Conservation (phyloP, 1,140 invertebrate species). For the Eumeta japonica region DNA sequence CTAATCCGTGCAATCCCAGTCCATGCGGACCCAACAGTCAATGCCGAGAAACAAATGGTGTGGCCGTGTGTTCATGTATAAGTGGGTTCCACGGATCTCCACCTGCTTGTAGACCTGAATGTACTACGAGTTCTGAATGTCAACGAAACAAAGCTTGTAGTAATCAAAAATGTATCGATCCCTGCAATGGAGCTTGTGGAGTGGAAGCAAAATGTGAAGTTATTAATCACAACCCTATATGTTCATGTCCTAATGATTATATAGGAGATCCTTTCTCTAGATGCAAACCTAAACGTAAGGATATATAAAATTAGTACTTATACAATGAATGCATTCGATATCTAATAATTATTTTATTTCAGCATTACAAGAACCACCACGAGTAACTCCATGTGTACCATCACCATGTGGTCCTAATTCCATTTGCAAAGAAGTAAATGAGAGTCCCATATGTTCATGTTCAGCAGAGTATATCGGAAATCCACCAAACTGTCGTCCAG, state of each 20-base stretch:
- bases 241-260: conserved; percentile 64
- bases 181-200: conserved; percentile 70
- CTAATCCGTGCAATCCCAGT: conserved; percentile 61
- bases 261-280: conserved; percentile 71
- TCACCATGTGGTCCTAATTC: conserved; percentile 73
- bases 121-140: conserved; percentile 67
- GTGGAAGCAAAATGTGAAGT: conserved; percentile 63
- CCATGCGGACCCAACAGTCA: conserved; percentile 70
- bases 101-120: conserved; percentile 68
- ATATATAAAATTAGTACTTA: conserved; percentile 11
- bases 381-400: conserved; percentile 64
- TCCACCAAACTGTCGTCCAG: conserved; percentile 67
- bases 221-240: conserved; percentile 64
- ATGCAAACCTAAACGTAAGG: conserved; percentile 62
- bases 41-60: conserved; percentile 62
- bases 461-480: conserved; percentile 61
- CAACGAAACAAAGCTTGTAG: conserved; percentile 63
- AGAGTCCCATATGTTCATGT: conserved; percentile 66
- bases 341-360: conserved; percentile 8
- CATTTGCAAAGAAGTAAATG: conserved; percentile 61
- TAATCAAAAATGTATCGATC: conserved; percentile 69
- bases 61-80: conserved; percentile 69
- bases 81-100: conserved; percentile 67
- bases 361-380: conserved; percentile 12
- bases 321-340: too few relatives aligned